Conservation (phyloP, 2,113 vertebrate species). For the Opisthocomus hoazin region DNA sequence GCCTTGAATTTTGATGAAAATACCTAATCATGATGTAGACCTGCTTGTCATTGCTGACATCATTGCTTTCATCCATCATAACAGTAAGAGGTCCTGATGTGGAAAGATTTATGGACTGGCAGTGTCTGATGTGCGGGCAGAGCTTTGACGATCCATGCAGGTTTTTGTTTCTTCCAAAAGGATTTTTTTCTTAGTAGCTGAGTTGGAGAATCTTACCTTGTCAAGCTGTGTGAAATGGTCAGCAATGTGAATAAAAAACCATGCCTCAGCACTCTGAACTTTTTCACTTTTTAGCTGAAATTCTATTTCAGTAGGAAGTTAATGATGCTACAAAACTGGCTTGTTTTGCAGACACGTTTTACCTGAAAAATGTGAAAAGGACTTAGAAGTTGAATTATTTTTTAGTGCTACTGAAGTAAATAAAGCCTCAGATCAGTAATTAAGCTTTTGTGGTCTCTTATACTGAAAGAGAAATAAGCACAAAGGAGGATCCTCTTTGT, state of each 20-base stretch:
- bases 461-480: background rate
- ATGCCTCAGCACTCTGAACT: background rate
- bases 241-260: background rate
- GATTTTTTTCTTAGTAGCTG: background rate
- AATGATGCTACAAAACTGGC: background rate
- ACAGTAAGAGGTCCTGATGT: background rate
- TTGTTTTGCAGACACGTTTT: background rate
- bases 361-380: background rate
- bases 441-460: background rate
- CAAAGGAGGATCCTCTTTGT: background rate
- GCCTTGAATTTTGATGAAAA: conserved; percentile 22
- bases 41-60: background rate
- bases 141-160: background rate
- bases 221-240: background rate
- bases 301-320: background rate
- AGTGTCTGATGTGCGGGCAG: background rate
- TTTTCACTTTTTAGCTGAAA: background rate
- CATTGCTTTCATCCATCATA: background rate
- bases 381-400: background rate
- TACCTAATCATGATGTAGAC: background rate
- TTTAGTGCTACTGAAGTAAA: background rate
- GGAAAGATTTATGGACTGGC: background rate
- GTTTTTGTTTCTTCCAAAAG: background rate
- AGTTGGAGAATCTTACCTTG: background rate
- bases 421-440: background rate